A percentile compares a stretch with the other conserved stretches of the same genome.
Conservation (phyloP, 2,888 invertebrate genomes). For the Dicyrtoma fusca region DNA sequence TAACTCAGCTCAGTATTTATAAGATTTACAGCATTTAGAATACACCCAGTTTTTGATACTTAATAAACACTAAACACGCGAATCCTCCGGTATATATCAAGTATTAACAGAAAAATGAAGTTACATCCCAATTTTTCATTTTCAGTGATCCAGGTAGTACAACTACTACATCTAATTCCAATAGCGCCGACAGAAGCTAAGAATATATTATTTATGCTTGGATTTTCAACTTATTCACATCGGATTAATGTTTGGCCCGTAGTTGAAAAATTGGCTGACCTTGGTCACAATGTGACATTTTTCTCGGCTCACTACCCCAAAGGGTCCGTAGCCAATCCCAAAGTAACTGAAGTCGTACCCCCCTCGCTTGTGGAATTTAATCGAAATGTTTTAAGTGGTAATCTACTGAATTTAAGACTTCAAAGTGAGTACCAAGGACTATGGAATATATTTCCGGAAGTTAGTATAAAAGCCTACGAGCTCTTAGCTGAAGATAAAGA, state of each 20-base stretch:
- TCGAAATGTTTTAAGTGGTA: not conserved
- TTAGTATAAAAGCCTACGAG: not conserved
- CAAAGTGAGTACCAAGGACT: not conserved
- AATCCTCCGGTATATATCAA: too few relatives aligned
- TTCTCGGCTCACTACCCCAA: conserved; percentile 40
- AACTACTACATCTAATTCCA: too few relatives aligned
- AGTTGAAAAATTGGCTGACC: conserved; percentile 41
- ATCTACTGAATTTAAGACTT: conserved; percentile 9
- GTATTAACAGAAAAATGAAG: too few relatives aligned
- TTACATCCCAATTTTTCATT: too few relatives aligned
- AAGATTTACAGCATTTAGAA: too few relatives aligned
- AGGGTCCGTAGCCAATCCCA: conserved; percentile 19
- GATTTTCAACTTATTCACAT: conserved; percentile 49
- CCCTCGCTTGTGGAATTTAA: not conserved
- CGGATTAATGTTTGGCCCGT: conserved; percentile 53
- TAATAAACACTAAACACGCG: too few relatives aligned
- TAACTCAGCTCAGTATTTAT: too few relatives aligned
- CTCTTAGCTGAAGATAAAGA: conserved; percentile 8
- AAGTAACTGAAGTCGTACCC: conserved; percentile 15
- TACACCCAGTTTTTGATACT: too few relatives aligned
- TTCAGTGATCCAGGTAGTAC: too few relatives aligned
- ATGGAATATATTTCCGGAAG: not conserved
- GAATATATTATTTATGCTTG: conserved; percentile 51
- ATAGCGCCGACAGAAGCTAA: conserved; percentile 3
- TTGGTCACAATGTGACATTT: conserved; percentile 50